A percentile compares a stretch with the other conserved stretches of the same genome.
These are phyloP conservation scores for Archocentrus centrarchus DNA, from an alignment of 2,113 vertebrate species.

Conservation along the genomic window DNA sequence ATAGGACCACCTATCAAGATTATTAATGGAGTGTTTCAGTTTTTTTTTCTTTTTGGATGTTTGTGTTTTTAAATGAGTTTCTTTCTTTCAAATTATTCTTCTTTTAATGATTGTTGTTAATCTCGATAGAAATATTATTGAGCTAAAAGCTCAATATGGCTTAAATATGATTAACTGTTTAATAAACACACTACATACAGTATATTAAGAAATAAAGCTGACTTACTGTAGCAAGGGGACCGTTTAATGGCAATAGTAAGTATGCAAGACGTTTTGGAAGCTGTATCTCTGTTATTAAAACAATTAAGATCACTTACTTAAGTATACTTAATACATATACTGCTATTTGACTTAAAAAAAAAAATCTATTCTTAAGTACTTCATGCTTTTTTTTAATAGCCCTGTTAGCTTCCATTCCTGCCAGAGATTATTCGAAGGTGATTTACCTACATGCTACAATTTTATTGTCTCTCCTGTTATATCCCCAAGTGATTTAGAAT, in stretches of 20 bases:
- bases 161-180: neutral
- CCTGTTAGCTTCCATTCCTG: neutral
- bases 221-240: neutral
- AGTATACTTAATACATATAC: neutral
- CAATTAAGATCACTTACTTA: neutral
- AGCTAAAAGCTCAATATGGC: neutral
- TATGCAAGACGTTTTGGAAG: neutral
- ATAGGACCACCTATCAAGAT: no score
- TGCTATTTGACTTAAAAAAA: neutral
- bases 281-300: neutral
- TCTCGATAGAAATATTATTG: neutral
- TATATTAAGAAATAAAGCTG: neutral
- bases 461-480: constrained; percentile 7
- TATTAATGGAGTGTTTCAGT: no score
- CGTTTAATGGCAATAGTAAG: neutral
- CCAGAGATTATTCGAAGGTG: neutral
- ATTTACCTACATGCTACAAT: neutral
- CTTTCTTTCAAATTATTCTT: neutral
- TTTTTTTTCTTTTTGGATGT: neutral
- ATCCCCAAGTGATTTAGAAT: constrained; percentile 10
- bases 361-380: neutral
- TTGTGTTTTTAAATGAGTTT: neutral
- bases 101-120: neutral
- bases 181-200: neutral
- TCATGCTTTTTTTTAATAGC: neutral